Conservation (phyloP, 2,113 vertebrate genomes). For the Heterocephalus glaber region DNA sequence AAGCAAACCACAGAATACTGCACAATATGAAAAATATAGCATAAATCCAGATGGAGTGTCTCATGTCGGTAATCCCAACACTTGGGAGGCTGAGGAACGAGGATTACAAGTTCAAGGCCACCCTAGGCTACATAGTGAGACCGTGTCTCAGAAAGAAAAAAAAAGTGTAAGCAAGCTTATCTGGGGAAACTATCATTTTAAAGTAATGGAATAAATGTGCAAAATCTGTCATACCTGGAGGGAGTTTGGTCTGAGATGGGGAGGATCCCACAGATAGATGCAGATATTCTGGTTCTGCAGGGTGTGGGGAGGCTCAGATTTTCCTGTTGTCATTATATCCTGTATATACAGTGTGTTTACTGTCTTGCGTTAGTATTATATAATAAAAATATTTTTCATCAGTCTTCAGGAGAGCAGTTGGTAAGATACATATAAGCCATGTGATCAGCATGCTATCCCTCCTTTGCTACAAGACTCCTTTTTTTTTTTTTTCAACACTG, state of each 20-base stretch:
- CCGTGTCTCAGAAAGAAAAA: background rate
- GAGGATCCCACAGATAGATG: background rate
- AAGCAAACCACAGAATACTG: background rate
- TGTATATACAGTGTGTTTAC: background rate
- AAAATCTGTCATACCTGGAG: background rate
- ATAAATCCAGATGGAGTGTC: background rate
- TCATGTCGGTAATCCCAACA: background rate
- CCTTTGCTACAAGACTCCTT: background rate
- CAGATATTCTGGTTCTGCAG: background rate
- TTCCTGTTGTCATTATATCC: background rate
- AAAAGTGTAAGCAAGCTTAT: background rate
- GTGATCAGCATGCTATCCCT: background rate
- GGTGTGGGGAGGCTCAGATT: background rate
- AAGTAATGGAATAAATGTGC: background rate
- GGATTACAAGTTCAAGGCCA: background rate
- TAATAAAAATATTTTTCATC: background rate
- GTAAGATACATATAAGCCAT: background rate
- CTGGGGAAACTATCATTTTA: background rate
- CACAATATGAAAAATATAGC: background rate
- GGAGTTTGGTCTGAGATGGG: background rate
- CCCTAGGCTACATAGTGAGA: background rate
- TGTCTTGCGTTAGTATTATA: background rate
- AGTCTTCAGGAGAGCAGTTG: background rate
- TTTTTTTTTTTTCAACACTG: background rate
- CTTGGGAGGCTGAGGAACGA: background rate